Evolutionary conservation across 2,888 invertebrate species (phyloP).

Genomic region (Agrilus mali): DNA sequence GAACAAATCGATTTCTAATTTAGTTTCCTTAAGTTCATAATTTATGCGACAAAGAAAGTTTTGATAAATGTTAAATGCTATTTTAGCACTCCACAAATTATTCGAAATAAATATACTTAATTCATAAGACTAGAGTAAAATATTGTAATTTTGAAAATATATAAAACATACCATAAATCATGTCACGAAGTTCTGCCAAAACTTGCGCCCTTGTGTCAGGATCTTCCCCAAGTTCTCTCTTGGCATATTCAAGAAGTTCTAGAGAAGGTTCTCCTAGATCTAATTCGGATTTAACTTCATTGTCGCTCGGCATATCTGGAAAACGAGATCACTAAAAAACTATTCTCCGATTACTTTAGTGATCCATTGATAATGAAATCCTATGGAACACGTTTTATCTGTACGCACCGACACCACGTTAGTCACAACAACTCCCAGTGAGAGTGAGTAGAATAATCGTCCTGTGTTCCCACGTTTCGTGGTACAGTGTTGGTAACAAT

Average conservation of each 20-base stretch:
- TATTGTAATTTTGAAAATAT: neutral
- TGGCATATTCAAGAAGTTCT: conserved; percentile 54
- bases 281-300: conserved; percentile 43
- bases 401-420: neutral
- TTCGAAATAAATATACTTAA: too few species aligned
- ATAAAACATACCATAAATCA: conserved; percentile 52
- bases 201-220: conserved; percentile 53
- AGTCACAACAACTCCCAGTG: neutral
- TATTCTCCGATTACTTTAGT: too few species aligned
- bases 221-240: conserved; percentile 54
- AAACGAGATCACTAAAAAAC: neutral
- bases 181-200: conserved; percentile 58
- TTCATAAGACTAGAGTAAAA: too few species aligned
- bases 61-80: too few species aligned
- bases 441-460: too few species aligned
- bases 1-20: too few species aligned
- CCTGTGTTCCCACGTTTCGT: too few species aligned
- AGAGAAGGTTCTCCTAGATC: conserved; percentile 53
- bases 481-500: too few species aligned
- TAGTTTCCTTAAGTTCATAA: too few species aligned
- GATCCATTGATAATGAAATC: neutral
- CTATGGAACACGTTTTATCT: neutral
- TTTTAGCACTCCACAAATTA: too few species aligned
- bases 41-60: too few species aligned
- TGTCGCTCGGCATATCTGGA: conserved; percentile 28